Evolutionary conservation across 2,888 invertebrate genomes (phyloP).

Genomic region (Drosophila picticornis): DNA sequence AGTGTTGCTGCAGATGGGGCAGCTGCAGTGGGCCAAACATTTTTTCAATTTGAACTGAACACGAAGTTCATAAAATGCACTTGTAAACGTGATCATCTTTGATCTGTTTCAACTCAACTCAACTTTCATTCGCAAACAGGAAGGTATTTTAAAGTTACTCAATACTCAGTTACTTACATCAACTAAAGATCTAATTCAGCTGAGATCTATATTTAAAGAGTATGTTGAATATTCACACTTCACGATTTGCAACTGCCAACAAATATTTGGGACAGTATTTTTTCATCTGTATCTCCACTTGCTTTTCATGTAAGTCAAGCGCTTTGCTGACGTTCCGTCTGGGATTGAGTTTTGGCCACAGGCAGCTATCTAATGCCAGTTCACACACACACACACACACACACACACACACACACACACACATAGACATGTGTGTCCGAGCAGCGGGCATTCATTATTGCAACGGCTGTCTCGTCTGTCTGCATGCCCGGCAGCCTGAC

Average conservation of each 20-base stretch:
- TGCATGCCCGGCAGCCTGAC: slow-evolving; percentile 31
- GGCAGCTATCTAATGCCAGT: slow-evolving; percentile 44
- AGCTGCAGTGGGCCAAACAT: not conserved
- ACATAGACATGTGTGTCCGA: slow-evolving; percentile 27
- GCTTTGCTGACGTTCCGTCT: slow-evolving; percentile 59
- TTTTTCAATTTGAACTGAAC: not conserved
- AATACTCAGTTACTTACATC: not conserved
- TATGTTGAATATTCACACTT: slow-evolving; percentile 9
- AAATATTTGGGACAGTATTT: slow-evolving; percentile 49
- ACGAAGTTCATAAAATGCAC: not conserved
- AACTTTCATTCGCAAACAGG: no score
- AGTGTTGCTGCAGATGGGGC: not conserved
- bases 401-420: slow-evolving; percentile 19
- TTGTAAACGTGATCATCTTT: not conserved
- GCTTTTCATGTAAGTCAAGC: slow-evolving; percentile 62
- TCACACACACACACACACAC: slow-evolving; percentile 3
- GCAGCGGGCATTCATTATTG: slow-evolving; percentile 61
- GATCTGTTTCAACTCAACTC: not conserved
- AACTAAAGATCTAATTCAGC: not conserved
- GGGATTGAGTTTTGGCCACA: slow-evolving; percentile 50
- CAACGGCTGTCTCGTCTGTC: slow-evolving; percentile 38
- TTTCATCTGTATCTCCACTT: slow-evolving; percentile 18
- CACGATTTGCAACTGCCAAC: slow-evolving; percentile 4
- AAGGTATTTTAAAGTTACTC: no score
- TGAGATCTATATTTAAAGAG: slow-evolving; percentile 9